A percentile compares a stretch with the other conserved stretches of the same genome.
These are phyloP conservation scores for Xanthorhoe designata DNA, from an alignment of 2,888 invertebrate genomes.

Conservation along the genomic window DNA sequence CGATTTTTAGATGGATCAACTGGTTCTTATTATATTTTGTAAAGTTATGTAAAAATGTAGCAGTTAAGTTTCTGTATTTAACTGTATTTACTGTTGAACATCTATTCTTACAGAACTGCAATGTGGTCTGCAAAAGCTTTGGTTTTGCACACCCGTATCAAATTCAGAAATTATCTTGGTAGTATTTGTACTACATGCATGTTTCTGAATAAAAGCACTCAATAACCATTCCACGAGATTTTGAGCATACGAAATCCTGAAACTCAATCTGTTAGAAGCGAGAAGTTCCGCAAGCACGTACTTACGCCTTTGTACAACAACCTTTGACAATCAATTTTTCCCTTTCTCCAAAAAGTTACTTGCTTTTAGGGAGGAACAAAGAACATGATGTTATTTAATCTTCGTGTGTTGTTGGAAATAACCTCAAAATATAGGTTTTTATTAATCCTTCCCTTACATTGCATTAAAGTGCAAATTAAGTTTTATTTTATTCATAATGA, in stretches of 20 bases:
- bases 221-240: neutral
- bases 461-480: too few relatives aligned
- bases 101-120: neutral
- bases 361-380: neutral
- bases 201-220: neutral
- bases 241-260: neutral
- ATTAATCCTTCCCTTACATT: neutral
- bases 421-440: neutral
- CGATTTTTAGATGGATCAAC: too few relatives aligned
- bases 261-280: neutral
- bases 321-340: neutral
- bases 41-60: too few relatives aligned
- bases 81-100: neutral
- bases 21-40: too few relatives aligned
- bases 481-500: neutral
- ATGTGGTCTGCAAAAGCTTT: too few relatives aligned
- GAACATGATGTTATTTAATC: neutral
- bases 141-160: too few relatives aligned
- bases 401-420: neutral
- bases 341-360: neutral
- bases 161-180: neutral
- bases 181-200: neutral
- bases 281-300: neutral
- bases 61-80: too few relatives aligned
- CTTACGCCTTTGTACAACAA: neutral